A percentile compares a stretch with the other conserved stretches of the same genome.
These are phyloP conservation scores for Myxocyprinus asiaticus DNA, from an alignment of 2,113 vertebrate species.

Conservation along the genomic window DNA sequence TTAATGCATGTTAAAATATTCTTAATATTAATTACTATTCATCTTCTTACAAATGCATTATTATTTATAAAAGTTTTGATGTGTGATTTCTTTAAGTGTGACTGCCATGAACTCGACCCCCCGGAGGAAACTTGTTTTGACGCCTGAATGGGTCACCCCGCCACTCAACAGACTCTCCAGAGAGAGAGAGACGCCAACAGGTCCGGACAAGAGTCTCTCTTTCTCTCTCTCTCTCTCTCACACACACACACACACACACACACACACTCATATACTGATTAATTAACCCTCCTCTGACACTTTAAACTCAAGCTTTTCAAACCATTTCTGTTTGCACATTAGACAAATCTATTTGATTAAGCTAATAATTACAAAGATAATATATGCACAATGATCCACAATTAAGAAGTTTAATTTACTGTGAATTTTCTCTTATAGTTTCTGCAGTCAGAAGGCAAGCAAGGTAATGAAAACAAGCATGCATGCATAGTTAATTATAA, in stretches of 20 bases:
- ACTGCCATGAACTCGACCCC: slow-evolving; percentile 46
- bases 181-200: slow-evolving; percentile 59
- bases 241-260: not conserved
- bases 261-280: too few relatives aligned
- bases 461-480: slow-evolving; percentile 28
- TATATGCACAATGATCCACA: too few relatives aligned
- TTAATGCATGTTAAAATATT: too few relatives aligned
- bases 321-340: too few relatives aligned
- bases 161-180: slow-evolving; percentile 12
- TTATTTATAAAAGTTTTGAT: too few relatives aligned
- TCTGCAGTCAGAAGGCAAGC: slow-evolving; percentile 26
- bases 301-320: too few relatives aligned
- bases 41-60: too few relatives aligned
- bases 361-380: too few relatives aligned
- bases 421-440: not conserved
- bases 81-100: not conserved
- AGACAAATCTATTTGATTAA: too few relatives aligned
- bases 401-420: not conserved
- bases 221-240: not conserved
- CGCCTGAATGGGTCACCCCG: slow-evolving; percentile 53
- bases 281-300: too few relatives aligned
- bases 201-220: slow-evolving; percentile 53
- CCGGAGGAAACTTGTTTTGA: slow-evolving; percentile 58
- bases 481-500: not conserved
- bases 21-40: too few relatives aligned